Percentiles rank a stretch among this genome's conserved stretches.
phyloP scores from a whole-genome alignment of 1,140 invertebrate genomes.

The Bombus difficillimus region DNA sequence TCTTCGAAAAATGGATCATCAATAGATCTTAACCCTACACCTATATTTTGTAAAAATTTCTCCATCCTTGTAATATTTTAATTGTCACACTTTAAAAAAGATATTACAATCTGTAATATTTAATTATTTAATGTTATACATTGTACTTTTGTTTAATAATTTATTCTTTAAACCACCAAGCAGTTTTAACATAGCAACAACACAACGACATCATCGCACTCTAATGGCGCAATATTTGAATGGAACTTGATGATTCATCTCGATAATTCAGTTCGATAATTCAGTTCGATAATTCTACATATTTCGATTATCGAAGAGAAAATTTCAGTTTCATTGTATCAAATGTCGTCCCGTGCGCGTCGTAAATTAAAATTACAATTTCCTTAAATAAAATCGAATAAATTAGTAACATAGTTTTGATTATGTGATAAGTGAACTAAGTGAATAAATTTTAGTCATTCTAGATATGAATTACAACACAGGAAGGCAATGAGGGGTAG shows the following conservation, averaged over 20 bases:
- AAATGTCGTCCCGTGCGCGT: no score
- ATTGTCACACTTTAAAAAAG: neutral
- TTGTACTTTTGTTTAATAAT: neutral
- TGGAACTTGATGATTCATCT: no score
- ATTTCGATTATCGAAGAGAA: neutral
- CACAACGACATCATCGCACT: neutral
- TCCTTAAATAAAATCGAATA: neutral
- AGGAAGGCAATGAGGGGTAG: neutral
- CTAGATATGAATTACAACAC: neutral
- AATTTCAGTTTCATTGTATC: neutral
- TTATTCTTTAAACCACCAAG: neutral
- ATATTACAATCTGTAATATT: neutral
- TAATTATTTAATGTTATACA: neutral
- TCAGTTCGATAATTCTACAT: conserved; percentile 11
- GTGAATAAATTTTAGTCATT: no score
- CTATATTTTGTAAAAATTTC: conserved; percentile 68
- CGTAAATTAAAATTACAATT: neutral
- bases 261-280: conserved; percentile 9
- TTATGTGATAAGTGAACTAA: neutral
- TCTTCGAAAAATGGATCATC: conserved; percentile 78
- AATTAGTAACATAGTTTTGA: neutral
- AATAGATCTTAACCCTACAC: conserved; percentile 73
- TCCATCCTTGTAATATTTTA: conserved; percentile 46
- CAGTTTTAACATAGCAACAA: neutral
- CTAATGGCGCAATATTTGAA: no score